phyloP scores from a whole-genome alignment of 2,888 invertebrate species.

The Pasiphila rectangulata region DNA sequence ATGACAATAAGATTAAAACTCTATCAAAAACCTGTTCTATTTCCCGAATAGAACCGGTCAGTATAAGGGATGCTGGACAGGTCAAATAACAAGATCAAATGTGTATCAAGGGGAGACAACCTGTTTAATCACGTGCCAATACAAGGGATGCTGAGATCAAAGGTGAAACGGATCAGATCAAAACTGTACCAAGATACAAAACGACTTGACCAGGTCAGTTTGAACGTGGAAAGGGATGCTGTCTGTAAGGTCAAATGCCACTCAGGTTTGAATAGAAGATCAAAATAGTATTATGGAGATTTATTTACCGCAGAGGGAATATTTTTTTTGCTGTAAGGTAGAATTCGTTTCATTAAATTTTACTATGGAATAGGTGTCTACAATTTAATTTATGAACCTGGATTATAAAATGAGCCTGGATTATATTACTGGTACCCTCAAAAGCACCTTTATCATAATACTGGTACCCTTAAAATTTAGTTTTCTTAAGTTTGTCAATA shows the following conservation, averaged over 20 bases:
- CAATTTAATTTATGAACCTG: no score
- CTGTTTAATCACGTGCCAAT: constrained; percentile 1
- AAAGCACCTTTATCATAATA: no score
- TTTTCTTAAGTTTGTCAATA: no score
- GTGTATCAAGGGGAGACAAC: constrained; percentile 1
- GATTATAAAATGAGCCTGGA: no score
- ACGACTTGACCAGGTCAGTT: background rate
- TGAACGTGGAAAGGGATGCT: constrained; percentile 12
- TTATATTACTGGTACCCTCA: no score
- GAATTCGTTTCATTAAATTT: constrained; percentile 22
- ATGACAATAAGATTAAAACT: no score
- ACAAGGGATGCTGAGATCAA: background rate
- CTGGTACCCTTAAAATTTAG: no score
- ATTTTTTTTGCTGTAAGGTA: no score
- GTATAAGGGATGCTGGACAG: background rate
- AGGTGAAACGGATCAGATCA: background rate
- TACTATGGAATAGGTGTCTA: no score
- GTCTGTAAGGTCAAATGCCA: constrained; percentile 3
- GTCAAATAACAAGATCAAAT: constrained; percentile 6
- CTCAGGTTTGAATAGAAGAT: constrained; percentile 8
- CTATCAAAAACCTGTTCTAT: background rate
- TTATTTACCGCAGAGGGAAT: no score
- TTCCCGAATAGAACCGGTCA: background rate
- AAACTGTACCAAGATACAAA: background rate
- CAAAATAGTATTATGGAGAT: constrained; percentile 33